Evolutionary conservation across 2,888 invertebrate species (phyloP).

Genomic region (Ennomos fuscantarius): DNA sequence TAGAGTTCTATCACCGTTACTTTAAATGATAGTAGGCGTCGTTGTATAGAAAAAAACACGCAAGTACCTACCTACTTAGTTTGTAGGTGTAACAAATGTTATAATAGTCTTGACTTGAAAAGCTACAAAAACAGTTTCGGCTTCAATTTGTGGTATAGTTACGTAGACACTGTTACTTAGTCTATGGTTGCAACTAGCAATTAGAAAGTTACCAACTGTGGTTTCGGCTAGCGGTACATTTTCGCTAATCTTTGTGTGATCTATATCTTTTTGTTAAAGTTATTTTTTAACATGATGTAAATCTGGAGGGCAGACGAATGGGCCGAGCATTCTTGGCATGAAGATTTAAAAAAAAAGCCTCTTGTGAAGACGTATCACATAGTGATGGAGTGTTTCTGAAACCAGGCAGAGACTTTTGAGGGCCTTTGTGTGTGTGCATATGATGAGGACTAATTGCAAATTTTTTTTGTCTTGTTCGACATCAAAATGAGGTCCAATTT

Average conservation of each 20-base stretch:
- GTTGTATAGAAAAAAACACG: conserved; percentile 1
- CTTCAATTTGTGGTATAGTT: conserved; percentile 19
- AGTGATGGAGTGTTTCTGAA: no score
- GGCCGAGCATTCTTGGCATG: no score
- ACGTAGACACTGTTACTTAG: conserved; percentile 14
- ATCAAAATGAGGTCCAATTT: no score
- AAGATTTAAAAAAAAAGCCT: no score
- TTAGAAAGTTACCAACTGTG: conserved; percentile 34
- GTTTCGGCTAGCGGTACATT: conserved; percentile 29
- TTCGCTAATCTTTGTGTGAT: conserved; percentile 11
- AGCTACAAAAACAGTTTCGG: conserved; percentile 12
- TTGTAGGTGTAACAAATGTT: conserved; percentile 19
- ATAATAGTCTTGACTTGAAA: not conserved
- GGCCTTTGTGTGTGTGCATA: no score
- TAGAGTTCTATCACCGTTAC: conserved; percentile 6
- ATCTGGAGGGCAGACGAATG: no score
- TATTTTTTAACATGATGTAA: no score
- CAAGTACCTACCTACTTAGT: not conserved
- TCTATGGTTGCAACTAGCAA: conserved; percentile 24
- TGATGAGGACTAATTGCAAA: no score
- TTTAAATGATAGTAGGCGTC: conserved; percentile 6
- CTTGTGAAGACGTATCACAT: no score
- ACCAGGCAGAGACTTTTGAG: no score
- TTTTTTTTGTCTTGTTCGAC: no score
- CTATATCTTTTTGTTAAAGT: no score